Evolutionary conservation across 2,888 invertebrate genomes (phyloP), one percentile per base, ranked within the genome.

Genomic region (Bedellia somnulentella): DNA sequence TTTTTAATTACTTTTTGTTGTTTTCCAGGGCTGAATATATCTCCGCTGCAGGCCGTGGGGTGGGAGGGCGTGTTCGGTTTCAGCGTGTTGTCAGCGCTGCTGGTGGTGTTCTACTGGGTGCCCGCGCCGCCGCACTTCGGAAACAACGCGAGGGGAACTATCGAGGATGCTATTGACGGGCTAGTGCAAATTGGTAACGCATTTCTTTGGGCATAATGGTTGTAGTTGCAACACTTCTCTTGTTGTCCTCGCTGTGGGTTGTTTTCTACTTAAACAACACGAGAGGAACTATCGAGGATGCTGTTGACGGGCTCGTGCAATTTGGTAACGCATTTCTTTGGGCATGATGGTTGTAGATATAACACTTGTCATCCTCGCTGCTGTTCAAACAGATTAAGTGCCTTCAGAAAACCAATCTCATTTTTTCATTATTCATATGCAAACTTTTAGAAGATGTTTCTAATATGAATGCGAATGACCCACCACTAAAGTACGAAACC

Each of bases 1-100:
- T 9, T 24, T 24, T 10, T 24, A 5, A 24, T 36, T 2, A n/a
- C n/a, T n/a, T n/a, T n/a, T n/a, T n/a, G n/a, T n/a, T n/a, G n/a
- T n/a, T 24, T 24, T 32, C 30, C 46, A 73, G 75, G 88, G 29
- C 78, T 86, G 43, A 90, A 93, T 60, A 90, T 96, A 27, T 90
- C 93, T 0, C 84, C 96, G 0, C 66, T 97, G 35, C 90, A 93
- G 58, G 95, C 92, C 4, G 90, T 94, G 12, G 96, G 97, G 5
- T 93, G 91, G 88, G 95, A 97, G 79, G 94, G 93, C 66, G 70
- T 61, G 37, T 68, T 62, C 40, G 73, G 73, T 0, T 68, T 73
- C 46, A 57, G 60, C 0, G 50, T 56, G 31, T 44, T 70, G 18
- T 68, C 67, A 0, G 37, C 43, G 4, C 45, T 71, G 2, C 46